Percentiles rank a stretch among this genome's conserved stretches.
phyloP scores from a whole-genome alignment of 2,797 vertebrate species.

The Peromyscus attwateri region DNA sequence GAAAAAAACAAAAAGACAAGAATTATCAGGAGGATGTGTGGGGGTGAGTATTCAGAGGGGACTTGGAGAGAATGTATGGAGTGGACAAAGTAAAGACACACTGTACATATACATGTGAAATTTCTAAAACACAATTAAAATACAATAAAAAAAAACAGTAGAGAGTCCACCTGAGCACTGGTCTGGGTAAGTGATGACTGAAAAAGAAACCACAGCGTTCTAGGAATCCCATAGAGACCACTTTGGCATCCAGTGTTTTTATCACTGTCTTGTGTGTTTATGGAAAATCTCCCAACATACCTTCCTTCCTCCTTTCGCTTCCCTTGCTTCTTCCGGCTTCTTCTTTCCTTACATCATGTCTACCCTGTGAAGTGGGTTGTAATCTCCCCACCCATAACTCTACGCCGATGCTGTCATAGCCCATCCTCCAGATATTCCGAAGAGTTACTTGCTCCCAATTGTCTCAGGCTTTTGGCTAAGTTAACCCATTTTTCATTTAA shows the following conservation, averaged over 20 bases:
- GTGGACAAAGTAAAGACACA: too few species aligned
- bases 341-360: background rate
- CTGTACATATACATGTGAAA: too few species aligned
- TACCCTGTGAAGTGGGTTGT: background rate
- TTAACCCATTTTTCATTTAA: background rate
- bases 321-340: background rate
- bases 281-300: background rate
- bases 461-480: background rate
- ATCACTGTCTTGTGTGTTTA: background rate
- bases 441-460: background rate
- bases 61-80: background rate
- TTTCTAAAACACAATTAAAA: background rate
- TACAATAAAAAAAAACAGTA: background rate
- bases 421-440: background rate
- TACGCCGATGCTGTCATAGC: background rate
- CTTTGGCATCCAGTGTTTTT: background rate
- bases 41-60: too few species aligned
- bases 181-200: background rate
- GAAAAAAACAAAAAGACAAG: background rate
- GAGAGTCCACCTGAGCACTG: background rate
- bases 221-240: background rate
- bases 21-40: background rate
- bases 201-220: background rate
- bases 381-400: background rate
- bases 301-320: rapidly evolving